phyloP scores from a whole-genome alignment of 2,113 vertebrate species.

The Daubentonia madagascariensis region DNA sequence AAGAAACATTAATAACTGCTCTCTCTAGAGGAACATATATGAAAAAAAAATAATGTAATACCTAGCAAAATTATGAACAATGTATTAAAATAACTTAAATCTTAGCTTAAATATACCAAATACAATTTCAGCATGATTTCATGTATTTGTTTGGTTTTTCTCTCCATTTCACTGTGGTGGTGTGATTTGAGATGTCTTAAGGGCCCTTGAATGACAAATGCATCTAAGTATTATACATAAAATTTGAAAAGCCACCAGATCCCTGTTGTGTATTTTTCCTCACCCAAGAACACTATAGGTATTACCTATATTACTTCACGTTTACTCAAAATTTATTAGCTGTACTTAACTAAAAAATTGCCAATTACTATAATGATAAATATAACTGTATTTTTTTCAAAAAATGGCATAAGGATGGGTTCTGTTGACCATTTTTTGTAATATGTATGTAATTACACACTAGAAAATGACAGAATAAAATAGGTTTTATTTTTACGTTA shows the following conservation, averaged over 20 bases:
- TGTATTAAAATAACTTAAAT: slow-evolving; percentile 8
- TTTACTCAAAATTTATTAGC: not conserved
- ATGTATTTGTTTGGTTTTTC: not conserved
- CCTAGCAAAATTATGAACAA: not conserved
- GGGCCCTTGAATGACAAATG: not conserved
- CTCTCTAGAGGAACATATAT: not conserved
- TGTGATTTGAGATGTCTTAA: not conserved
- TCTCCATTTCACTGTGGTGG: not conserved
- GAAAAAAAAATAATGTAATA: not conserved
- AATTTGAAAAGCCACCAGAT: not conserved
- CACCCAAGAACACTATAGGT: not conserved
- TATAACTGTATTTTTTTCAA: not conserved
- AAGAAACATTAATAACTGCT: slow-evolving; percentile 3
- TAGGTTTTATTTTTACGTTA: not conserved
- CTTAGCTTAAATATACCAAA: not conserved
- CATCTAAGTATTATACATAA: not conserved
- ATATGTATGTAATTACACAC: not conserved
- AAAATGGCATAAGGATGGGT: not conserved
- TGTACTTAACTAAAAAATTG: not conserved
- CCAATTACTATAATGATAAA: not conserved
- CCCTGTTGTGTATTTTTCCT: not conserved
- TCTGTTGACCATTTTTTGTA: not conserved
- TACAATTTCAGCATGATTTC: not conserved
- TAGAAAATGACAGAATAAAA: not conserved
- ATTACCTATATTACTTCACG: not conserved